Base-by-base conservation (phyloP, 2,888 invertebrate species). In the Ophioninae sp. region DNA sequence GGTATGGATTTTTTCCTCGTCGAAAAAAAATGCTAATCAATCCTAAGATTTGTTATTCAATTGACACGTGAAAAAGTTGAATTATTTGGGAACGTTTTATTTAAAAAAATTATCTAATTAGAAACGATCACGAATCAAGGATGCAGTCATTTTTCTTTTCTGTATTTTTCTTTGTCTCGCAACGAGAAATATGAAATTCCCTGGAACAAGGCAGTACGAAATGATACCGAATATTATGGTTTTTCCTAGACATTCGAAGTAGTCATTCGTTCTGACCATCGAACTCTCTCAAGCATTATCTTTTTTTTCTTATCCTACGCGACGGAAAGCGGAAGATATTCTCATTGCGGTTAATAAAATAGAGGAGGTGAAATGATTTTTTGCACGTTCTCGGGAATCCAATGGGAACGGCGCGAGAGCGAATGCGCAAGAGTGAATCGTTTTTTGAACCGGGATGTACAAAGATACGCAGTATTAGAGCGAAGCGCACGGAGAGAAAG, bases 371-470 rank as follows among this genome's bases (percentile, higher is more conserved):
- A 63, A 76, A 59, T 30, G 58, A 64, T 69, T 73, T 83, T 69
- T 80, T 71, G 76, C 44, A 20, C 37, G 56, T 64, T 39, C 30
- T 20, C 22, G 75, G 72, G 44, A 61, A 71, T 67, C 44, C 61
- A 13, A 68, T 23, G 59, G 64, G 73, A 75, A 79, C 58, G 68
- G 65, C 58, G 63, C 58, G 67, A 13, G 76, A 81, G 75, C 23
- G 74, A 84, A 61, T 81, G 67, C 79, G 22, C 74, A 67, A 84
- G 81, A 79, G 61, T 58, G 71, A 76, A 81, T 73, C 64, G 67
- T 80, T 83, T 80, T 76, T 59, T 76, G 72, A 58, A 64, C 77
- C 59, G 80, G 41, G 69, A 79, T 71, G 72, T 41, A 81, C 65
- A 68, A 59, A 71, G 75, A 75, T 71, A 59, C 67, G 64, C 59